phyloP scores from a whole-genome alignment of 2,113 vertebrate genomes.

The Callaeas wilsoni region DNA sequence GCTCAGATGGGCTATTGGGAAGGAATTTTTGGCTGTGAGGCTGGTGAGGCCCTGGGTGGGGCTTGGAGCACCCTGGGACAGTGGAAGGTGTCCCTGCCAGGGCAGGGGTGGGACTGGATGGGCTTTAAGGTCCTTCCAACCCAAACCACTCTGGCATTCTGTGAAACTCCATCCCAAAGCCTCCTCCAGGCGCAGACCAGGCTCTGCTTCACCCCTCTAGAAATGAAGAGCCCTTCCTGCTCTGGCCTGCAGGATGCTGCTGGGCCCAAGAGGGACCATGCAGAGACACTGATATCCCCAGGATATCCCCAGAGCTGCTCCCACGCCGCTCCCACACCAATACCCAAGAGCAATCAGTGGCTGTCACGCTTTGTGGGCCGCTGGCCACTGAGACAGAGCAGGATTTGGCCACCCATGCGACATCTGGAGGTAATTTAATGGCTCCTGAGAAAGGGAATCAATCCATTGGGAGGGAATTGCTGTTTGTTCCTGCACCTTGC shows the following conservation, averaged over 20 bases:
- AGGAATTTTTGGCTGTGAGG: background rate
- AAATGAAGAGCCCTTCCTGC: background rate
- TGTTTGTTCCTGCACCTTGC: slow-evolving; percentile 28
- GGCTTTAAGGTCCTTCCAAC: background rate
- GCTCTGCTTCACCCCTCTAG: background rate
- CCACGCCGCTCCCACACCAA: accelerated
- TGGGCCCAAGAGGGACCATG: background rate
- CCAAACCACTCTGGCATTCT: background rate
- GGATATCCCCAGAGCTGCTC: background rate
- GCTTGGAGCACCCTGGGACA: accelerated
- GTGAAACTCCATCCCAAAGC: background rate
- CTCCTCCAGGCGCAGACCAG: background rate
- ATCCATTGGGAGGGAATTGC: background rate
- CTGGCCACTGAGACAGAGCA: background rate
- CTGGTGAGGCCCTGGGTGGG: accelerated
- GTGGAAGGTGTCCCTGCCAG: background rate
- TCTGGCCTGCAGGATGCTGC: background rate
- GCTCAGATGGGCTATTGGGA: background rate
- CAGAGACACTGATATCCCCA: accelerated
- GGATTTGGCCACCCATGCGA: background rate
- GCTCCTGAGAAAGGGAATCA: slow-evolving; percentile 17
- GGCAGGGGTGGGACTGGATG: background rate
- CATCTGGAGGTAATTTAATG: slow-evolving; percentile 10
- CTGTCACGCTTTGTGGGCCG: background rate
- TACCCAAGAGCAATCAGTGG: background rate